Percentiles rank a stretch among this genome's conserved stretches.
Evolutionary conservation across 1,140 invertebrate genomes (phyloP).

Genomic region (Antheraea mylitta): DNA sequence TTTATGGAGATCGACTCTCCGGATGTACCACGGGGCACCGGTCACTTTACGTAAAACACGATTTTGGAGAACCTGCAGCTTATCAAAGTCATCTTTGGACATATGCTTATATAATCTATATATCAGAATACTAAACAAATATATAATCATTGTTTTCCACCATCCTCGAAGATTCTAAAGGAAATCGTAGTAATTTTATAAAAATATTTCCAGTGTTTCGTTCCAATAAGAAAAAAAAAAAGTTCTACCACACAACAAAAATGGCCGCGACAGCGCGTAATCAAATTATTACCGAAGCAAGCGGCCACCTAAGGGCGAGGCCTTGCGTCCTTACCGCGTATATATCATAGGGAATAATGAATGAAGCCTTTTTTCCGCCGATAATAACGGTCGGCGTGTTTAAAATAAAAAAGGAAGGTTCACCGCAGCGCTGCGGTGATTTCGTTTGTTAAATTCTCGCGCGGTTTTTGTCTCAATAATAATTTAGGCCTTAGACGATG

Average conservation of each 20-base stretch:
- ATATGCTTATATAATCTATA: too few species aligned
- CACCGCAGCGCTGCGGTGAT: neutral
- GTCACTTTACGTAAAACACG: too few species aligned
- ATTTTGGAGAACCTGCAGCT: too few species aligned
- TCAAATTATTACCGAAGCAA: slow-evolving; percentile 28
- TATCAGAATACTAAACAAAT: too few species aligned
- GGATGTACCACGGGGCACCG: too few species aligned
- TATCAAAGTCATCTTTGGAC: too few species aligned
- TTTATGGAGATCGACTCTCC: too few species aligned
- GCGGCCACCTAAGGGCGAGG: slow-evolving; percentile 16
- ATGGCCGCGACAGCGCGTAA: slow-evolving; percentile 22
- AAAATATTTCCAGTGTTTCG: neutral
- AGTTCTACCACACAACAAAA: slow-evolving; percentile 15
- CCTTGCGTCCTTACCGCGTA: slow-evolving; percentile 18
- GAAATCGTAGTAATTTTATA: neutral
- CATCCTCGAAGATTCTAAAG: too few species aligned
- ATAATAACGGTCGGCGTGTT: slow-evolving; percentile 24
- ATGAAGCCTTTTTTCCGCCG: slow-evolving; percentile 33
- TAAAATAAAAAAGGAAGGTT: slow-evolving; percentile 13
- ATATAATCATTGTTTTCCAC: too few species aligned
- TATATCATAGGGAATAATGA: slow-evolving; percentile 37
- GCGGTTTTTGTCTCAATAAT: neutral
- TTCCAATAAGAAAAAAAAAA: neutral
- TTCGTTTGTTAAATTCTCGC: neutral
- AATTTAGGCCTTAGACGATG: too few species aligned